phyloP scores from a whole-genome alignment of 2,888 invertebrate species.

The Nemoura dubitans region DNA sequence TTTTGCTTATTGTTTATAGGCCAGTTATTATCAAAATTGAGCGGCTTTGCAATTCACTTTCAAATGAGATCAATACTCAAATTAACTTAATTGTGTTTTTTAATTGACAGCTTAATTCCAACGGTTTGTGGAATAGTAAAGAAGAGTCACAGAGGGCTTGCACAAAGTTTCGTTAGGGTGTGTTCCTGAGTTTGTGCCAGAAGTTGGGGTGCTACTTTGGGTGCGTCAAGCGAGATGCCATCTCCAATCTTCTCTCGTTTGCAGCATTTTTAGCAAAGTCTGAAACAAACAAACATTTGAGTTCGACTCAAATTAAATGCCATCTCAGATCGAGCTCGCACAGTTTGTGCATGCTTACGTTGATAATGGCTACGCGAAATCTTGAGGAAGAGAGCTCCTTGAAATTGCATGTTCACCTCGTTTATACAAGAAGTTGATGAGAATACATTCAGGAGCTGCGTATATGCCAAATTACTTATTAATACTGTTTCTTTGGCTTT shows the following conservation, averaged over 20 bases:
- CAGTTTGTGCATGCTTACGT: too few relatives aligned
- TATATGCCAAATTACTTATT: too few relatives aligned
- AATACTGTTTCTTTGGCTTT: too few relatives aligned
- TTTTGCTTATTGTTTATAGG: background rate
- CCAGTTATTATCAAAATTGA: conserved; percentile 2
- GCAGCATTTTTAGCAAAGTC: background rate
- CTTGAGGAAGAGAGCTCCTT: too few relatives aligned
- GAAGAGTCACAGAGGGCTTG: background rate
- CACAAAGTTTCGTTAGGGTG: background rate
- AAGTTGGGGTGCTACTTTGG: too few relatives aligned
- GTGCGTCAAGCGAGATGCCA: background rate
- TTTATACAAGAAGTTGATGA: too few relatives aligned
- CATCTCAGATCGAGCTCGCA: too few relatives aligned
- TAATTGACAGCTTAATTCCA: background rate
- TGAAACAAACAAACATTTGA: background rate
- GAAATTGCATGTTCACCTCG: too few relatives aligned
- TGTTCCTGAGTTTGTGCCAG: background rate
- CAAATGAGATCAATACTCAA: background rate
- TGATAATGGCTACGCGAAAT: too few relatives aligned
- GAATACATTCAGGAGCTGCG: too few relatives aligned
- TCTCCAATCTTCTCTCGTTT: background rate
- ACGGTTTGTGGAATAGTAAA: background rate
- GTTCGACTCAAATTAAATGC: too few relatives aligned
- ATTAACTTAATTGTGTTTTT: background rate
- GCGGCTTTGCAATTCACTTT: background rate